These are phyloP conservation scores for Scaptomyza caliginosa DNA, from an alignment of 2,888 invertebrate genomes.

Conservation along the genomic window DNA sequence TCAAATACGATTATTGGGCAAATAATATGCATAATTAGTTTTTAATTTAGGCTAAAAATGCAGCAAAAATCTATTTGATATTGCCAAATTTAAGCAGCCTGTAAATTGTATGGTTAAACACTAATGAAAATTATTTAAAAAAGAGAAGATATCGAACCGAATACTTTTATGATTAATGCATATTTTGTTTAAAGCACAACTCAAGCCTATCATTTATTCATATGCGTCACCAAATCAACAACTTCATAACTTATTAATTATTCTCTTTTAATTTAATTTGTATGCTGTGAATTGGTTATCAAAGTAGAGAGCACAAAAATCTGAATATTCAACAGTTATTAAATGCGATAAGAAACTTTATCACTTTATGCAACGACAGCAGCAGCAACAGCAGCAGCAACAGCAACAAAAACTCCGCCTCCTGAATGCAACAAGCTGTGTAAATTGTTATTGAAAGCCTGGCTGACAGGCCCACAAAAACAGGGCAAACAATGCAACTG, in stretches of 20 bases:
- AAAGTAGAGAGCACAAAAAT: constrained; percentile 46
- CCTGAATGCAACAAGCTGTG: constrained; percentile 49
- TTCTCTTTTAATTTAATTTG: constrained; percentile 47
- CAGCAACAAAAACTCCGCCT: constrained; percentile 7
- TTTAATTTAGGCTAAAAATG: constrained; percentile 1
- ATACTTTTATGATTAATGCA: constrained; percentile 1
- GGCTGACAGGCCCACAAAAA: constrained; percentile 19
- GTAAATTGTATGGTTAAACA: neutral
- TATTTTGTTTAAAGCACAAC: constrained; percentile 17
- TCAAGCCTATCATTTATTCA: neutral
- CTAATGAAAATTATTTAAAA: neutral
- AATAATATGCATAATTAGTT: constrained; percentile 4
- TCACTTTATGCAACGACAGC: constrained; percentile 3
- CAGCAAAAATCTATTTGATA: neutral
- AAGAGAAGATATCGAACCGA: neutral
- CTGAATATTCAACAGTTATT: constrained; percentile 57
- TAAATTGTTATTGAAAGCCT: constrained; percentile 61
- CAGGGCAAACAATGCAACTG: constrained; percentile 39
- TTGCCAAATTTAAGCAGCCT: neutral
- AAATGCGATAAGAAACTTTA: constrained; percentile 51
- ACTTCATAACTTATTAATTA: constrained; percentile 42
- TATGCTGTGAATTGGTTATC: constrained; percentile 33
- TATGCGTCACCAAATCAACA: constrained; percentile 1
- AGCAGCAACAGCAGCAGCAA: neutral
- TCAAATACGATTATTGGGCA: constrained; percentile 7